phyloP scores from a whole-genome alignment of 2,888 invertebrate species.

The Ennomos fuscantarius region DNA sequence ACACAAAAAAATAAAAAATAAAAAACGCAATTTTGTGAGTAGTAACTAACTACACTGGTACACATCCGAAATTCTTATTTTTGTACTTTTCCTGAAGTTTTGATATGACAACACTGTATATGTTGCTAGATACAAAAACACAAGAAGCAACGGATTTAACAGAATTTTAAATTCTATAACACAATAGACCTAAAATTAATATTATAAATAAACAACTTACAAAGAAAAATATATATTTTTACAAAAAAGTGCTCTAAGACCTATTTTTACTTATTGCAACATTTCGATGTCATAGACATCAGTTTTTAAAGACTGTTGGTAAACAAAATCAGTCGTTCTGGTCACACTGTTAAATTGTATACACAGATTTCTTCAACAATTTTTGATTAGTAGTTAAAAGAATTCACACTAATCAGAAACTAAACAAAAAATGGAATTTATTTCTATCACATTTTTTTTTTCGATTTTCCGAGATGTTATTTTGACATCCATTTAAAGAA shows the following conservation, averaged over 20 bases:
- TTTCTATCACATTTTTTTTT: conserved; percentile 70
- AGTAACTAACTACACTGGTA: conserved; percentile 24
- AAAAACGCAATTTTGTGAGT: conserved; percentile 34
- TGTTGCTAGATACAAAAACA: conserved; percentile 34
- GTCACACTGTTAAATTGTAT: conserved; percentile 17
- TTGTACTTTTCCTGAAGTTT: conserved; percentile 46
- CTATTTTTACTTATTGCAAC: conserved; percentile 74
- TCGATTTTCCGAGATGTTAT: conserved; percentile 41
- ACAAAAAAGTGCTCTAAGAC: conserved; percentile 55
- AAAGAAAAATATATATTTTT: conserved; percentile 56
- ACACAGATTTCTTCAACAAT: conserved; percentile 4
- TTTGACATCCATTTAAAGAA: conserved; percentile 23
- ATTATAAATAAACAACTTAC: conserved; percentile 57
- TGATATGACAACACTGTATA: conserved; percentile 36
- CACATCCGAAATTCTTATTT: conserved; percentile 29
- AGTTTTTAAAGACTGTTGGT: conserved; percentile 44
- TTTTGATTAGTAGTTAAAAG: conserved; percentile 24
- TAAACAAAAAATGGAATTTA: conserved; percentile 80
- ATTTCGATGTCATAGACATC: conserved; percentile 63
- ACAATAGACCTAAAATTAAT: conserved; percentile 48
- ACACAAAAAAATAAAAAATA: conserved; percentile 17
- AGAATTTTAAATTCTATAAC: conserved; percentile 50
- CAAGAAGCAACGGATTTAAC: conserved; percentile 38
- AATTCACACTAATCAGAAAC: conserved; percentile 55
- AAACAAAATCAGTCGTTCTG: conserved; percentile 56